Percentiles rank a stretch among this genome's conserved stretches.
Evolutionary conservation across 2,797 vertebrate genomes (phyloP).

Genomic region (Oophaga sylvatica): DNA sequence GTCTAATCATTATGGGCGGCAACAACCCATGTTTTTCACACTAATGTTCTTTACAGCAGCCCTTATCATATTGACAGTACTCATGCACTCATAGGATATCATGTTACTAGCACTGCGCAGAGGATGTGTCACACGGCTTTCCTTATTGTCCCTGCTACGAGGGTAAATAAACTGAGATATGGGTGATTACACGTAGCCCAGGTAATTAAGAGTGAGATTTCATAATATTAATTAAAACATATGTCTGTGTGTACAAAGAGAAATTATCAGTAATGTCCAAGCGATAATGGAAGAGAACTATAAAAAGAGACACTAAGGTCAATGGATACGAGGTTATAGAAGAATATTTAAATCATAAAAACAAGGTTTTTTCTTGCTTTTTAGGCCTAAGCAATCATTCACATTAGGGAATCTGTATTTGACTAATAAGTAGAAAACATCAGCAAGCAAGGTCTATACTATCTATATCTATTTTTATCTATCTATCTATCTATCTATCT

Average conservation of each 20-base stretch:
- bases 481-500: too few species aligned
- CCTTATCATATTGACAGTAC: neutral
- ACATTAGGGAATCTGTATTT: too few species aligned
- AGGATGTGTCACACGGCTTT: neutral
- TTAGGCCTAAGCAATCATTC: too few species aligned
- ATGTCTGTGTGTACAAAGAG: conserved; percentile 15
- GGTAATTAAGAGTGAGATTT: neutral
- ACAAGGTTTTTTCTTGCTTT: neutral
- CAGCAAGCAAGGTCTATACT: too few species aligned
- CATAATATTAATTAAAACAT: neutral
- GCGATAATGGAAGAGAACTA: neutral
- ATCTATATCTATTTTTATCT: too few species aligned
- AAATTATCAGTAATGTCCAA: neutral
- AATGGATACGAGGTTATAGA: neutral
- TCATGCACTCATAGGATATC: too few species aligned
- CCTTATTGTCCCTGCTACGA: neutral
- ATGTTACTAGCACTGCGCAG: neutral
- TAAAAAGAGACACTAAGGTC: neutral
- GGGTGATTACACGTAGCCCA: neutral
- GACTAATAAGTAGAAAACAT: too few species aligned
- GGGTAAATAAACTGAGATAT: neutral
- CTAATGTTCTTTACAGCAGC: neutral
- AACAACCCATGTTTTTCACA: neutral
- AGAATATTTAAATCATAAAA: neutral
- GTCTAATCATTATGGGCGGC: too few species aligned